Percentiles rank a stretch among this genome's conserved stretches.
These are phyloP conservation scores for Dysmachus trigonus DNA, from an alignment of 2,888 invertebrate genomes.

Conservation along the genomic window DNA sequence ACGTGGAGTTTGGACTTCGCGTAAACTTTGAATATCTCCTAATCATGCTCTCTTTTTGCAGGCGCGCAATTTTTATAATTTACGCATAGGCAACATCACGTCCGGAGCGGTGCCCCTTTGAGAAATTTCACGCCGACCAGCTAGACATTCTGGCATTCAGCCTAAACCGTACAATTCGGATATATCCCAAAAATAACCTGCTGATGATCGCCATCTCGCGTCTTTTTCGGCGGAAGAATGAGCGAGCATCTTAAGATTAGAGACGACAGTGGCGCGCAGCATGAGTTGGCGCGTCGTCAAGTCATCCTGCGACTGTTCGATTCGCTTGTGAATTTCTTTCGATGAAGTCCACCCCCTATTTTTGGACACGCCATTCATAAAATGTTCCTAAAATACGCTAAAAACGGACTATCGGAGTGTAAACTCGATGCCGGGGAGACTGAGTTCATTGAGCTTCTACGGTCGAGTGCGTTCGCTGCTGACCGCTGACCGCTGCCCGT, in stretches of 20 bases:
- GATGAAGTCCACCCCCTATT: slow-evolving; percentile 18
- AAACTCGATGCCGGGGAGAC: neutral
- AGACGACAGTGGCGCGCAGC: neutral
- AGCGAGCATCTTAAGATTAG: neutral
- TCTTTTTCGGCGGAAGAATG: neutral
- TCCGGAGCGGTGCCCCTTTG: neutral
- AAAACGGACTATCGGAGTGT: neutral
- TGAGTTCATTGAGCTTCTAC: slow-evolving; percentile 15
- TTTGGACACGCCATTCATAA: slow-evolving; percentile 18
- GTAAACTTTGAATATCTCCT: neutral
- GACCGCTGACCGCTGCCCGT: too few relatives aligned
- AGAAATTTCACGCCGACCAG: neutral
- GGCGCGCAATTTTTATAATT: neutral
- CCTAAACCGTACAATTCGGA: neutral
- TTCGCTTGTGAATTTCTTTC: neutral
- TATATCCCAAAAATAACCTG: slow-evolving; percentile 4
- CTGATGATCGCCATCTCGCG: neutral
- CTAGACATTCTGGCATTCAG: slow-evolving; percentile 38
- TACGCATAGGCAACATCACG: neutral
- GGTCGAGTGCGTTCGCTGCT: neutral
- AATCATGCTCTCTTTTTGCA: neutral
- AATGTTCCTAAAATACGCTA: slow-evolving; percentile 3
- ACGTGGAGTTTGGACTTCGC: neutral
- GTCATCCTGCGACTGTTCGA: neutral
- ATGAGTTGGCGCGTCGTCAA: neutral